These are phyloP conservation scores for Bradypodion ventrale DNA, from an alignment of 2,797 vertebrate genomes.

Conservation along the genomic window DNA sequence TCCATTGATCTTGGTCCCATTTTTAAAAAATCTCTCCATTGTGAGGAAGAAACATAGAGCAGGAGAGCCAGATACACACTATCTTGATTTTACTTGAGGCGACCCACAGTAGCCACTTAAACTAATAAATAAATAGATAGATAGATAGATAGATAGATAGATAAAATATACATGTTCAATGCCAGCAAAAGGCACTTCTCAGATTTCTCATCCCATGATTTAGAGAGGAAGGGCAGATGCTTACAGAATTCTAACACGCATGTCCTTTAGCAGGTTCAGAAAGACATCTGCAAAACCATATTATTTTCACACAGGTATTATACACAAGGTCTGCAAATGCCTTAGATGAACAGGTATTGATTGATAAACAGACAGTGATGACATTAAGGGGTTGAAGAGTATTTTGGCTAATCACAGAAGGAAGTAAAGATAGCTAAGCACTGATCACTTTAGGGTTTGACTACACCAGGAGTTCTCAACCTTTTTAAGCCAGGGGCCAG, in stretches of 20 bases:
- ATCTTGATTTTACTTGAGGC: no score
- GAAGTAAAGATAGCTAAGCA: not conserved
- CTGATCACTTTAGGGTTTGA: no score
- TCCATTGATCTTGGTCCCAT: no score
- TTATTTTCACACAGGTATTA: not conserved
- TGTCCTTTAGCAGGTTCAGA: not conserved
- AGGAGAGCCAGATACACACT: no score
- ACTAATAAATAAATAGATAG: no score
- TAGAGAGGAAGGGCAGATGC: not conserved
- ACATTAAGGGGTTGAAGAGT: not conserved
- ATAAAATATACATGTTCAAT: not conserved
- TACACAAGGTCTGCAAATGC: not conserved
- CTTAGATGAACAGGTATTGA: not conserved
- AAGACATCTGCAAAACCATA: not conserved
- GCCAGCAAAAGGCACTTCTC: not conserved
- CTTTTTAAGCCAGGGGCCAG: no score
- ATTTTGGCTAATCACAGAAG: not conserved
- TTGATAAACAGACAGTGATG: not conserved
- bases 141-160: no score
- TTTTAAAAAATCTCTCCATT: no score
- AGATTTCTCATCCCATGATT: not conserved
- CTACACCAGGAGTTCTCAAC: no score
- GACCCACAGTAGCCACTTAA: no score
- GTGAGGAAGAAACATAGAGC: no score
- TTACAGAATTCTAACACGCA: not conserved